Percentiles rank a stretch among this genome's conserved stretches.
phyloP scores from a whole-genome alignment of 2,888 invertebrate genomes.

The Temnothorax unifasciatus region DNA sequence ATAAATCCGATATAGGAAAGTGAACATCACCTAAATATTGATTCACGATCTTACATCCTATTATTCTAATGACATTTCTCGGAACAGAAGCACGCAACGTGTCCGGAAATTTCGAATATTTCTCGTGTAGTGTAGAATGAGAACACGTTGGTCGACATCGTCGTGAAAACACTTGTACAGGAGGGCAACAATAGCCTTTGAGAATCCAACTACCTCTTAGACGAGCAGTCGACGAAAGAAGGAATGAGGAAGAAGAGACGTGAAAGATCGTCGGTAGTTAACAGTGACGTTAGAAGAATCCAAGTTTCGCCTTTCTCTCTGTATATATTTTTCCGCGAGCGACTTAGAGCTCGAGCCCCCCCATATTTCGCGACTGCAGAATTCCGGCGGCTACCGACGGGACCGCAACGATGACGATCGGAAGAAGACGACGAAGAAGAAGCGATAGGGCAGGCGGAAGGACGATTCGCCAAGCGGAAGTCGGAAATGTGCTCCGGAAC shows the following conservation, averaged over 20 bases:
- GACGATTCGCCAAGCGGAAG: constrained; percentile 84
- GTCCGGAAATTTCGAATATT: constrained; percentile 31
- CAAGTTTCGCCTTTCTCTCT: constrained; percentile 37
- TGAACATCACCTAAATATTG: background rate
- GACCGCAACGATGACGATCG: constrained; percentile 59
- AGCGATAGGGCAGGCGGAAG: constrained; percentile 65
- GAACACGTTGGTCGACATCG: constrained; percentile 48
- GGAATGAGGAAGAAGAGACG: constrained; percentile 55
- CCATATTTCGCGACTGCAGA: constrained; percentile 58
- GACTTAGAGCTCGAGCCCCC: constrained; percentile 4
- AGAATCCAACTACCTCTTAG: constrained; percentile 60
- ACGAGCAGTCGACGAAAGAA: constrained; percentile 54
- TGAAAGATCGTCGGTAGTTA: constrained; percentile 56
- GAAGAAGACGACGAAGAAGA: constrained; percentile 73
- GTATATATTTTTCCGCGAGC: background rate
- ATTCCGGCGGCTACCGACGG: constrained; percentile 73
- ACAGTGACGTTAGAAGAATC: constrained; percentile 52
- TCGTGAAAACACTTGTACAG: constrained; percentile 41
- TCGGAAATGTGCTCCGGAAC: constrained; percentile 87
- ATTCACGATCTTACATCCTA: constrained; percentile 35
- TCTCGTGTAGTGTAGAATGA: constrained; percentile 25
- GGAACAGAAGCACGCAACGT: constrained; percentile 14
- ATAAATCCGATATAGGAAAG: too few relatives aligned
- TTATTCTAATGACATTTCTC: constrained; percentile 42
- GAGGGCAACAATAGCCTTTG: constrained; percentile 62